Conservation (phyloP, 2,113 vertebrate genomes). For the Rafetus swinhoei region DNA sequence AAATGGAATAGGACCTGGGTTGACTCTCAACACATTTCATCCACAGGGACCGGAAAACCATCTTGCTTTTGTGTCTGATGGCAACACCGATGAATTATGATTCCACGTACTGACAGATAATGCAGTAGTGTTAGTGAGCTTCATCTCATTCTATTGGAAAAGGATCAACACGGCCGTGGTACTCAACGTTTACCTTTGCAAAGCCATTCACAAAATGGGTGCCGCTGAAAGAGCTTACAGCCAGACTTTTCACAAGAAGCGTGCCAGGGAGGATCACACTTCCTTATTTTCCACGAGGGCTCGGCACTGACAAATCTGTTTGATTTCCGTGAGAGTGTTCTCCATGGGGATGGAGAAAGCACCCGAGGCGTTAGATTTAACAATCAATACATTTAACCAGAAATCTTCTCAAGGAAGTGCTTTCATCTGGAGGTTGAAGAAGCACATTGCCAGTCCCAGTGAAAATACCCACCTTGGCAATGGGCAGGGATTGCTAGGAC, state of each 20-base stretch:
- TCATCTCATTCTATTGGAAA: neutral
- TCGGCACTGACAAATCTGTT: constrained; percentile 2
- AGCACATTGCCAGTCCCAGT: constrained; percentile 14
- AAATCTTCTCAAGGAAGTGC: constrained; percentile 36
- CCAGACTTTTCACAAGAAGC: neutral
- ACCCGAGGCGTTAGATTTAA: constrained; percentile 41
- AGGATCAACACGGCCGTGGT: neutral
- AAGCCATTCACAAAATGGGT: neutral
- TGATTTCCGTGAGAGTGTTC: constrained; percentile 11
- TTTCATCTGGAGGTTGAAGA: constrained; percentile 40
- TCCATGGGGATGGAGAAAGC: constrained; percentile 18
- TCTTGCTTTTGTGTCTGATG: constrained; percentile 1
- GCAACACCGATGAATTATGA: neutral
- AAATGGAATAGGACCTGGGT: accelerated
- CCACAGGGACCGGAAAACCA: neutral
- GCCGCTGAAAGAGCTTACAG: neutral
- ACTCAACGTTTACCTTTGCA: neutral
- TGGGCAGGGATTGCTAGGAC: constrained; percentile 9
- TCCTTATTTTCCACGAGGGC: neutral
- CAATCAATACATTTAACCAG: neutral
- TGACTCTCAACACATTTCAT: neutral
- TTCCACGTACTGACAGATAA: neutral
- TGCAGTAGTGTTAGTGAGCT: neutral
- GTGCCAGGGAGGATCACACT: neutral
- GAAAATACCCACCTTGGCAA: constrained; percentile 16